phyloP scores from a whole-genome alignment of 2,888 invertebrate genomes.

The Dolichopus griseipennis region DNA sequence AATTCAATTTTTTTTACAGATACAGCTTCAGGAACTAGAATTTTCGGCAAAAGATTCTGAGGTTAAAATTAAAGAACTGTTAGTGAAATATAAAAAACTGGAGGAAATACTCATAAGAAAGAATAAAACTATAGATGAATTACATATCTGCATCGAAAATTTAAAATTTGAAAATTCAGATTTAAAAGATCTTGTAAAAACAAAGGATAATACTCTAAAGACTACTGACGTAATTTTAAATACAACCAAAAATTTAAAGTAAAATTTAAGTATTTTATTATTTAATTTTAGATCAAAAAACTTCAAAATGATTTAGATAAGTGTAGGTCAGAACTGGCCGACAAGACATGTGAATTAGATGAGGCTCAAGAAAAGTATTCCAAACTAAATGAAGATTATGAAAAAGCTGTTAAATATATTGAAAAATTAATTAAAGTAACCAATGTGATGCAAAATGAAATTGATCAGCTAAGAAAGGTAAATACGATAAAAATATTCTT shows the following conservation, averaged over 20 bases:
- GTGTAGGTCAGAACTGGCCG: constrained; percentile 33
- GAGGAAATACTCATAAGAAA: constrained; percentile 40
- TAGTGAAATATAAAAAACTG: constrained; percentile 27
- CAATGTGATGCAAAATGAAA: constrained; percentile 34
- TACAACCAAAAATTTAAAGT: too few relatives aligned
- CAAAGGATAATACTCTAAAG: not conserved
- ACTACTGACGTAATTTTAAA: not conserved
- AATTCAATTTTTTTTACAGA: constrained; percentile 20
- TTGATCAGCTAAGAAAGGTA: constrained; percentile 29
- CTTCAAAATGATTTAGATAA: constrained; percentile 30
- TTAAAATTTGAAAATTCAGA: constrained; percentile 44
- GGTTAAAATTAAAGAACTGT: constrained; percentile 32
- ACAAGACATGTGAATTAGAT: constrained; percentile 35
- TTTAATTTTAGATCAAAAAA: constrained; percentile 25
- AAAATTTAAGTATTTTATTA: not conserved
- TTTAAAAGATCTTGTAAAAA: constrained; percentile 34
- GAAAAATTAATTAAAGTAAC: constrained; percentile 35
- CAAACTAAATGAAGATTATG: constrained; percentile 24
- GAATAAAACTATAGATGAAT: constrained; percentile 35
- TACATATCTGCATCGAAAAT: constrained; percentile 38
- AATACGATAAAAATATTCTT: not conserved
- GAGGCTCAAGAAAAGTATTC: constrained; percentile 36
- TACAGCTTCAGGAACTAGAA: constrained; percentile 36
- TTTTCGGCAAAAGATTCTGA: constrained; percentile 33
- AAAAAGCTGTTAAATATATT: constrained; percentile 21